Percentiles rank a stretch among this genome's conserved stretches.
Conservation (phyloP, 2,888 invertebrate species). For the Cosmorhoe ocellata region DNA sequence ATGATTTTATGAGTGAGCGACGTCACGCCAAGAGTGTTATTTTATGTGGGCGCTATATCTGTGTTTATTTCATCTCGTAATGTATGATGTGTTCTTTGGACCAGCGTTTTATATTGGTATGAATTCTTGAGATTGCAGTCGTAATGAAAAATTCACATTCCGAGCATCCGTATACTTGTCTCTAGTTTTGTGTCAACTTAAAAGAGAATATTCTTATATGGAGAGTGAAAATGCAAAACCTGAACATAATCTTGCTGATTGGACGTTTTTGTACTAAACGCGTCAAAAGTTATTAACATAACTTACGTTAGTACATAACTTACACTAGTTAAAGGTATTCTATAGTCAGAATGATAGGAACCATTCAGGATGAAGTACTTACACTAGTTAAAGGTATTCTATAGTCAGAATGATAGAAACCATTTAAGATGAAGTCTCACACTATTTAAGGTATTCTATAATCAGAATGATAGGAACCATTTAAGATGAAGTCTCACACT, state of each 20-base stretch:
- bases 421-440: no score
- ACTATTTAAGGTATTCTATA: no score
- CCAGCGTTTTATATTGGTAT: constrained; percentile 28
- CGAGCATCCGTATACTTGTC: constrained; percentile 4
- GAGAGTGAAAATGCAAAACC: no score
- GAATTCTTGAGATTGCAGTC: constrained; percentile 21
- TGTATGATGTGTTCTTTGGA: constrained; percentile 26
- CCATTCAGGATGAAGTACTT: constrained; percentile 54
- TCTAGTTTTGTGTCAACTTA: background rate
- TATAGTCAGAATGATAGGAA: no score
- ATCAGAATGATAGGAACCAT: no score
- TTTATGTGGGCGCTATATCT: constrained; percentile 32
- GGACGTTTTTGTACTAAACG: no score
- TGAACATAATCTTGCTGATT: no score
- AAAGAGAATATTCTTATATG: background rate
- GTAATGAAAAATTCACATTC: constrained; percentile 18
- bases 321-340: no score
- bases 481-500: constrained; percentile 71
- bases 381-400: constrained; percentile 80
- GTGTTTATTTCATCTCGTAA: constrained; percentile 32
- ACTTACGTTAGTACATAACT: no score
- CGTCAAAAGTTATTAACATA: no score
- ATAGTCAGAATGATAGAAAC: no score
- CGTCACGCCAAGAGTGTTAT: constrained; percentile 30
- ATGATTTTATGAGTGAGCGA: constrained; percentile 32